A percentile compares a stretch with the other conserved stretches of the same genome.
phyloP scores from a whole-genome alignment of 1,140 invertebrate genomes.

The Reticulitermes speratus region DNA sequence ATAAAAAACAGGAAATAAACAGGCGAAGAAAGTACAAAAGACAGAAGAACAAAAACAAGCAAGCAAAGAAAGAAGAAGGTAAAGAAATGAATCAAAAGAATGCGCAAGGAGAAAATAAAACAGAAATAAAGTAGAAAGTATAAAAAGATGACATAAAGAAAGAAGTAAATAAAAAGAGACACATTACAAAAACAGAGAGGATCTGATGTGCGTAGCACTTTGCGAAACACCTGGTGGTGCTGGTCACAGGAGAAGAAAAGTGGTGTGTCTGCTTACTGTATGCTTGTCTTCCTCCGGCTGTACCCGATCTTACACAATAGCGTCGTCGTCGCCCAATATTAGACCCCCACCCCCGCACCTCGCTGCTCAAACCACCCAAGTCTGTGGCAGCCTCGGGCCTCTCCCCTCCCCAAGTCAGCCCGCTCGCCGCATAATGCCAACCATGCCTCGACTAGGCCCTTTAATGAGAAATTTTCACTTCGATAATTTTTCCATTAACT shows the following conservation, averaged over 20 bases:
- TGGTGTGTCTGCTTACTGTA: not conserved
- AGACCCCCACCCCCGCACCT: not conserved
- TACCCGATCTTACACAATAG: slow-evolving; percentile 25
- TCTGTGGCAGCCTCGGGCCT: not conserved
- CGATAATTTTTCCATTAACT: slow-evolving; percentile 42
- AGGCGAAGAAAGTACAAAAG: too few relatives aligned
- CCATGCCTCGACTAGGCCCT: slow-evolving; percentile 31
- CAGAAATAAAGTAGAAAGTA: not conserved
- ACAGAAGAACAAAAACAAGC: too few relatives aligned
- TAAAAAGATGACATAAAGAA: not conserved
- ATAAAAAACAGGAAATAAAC: too few relatives aligned
- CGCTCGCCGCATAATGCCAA: slow-evolving; percentile 27
- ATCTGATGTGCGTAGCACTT: not conserved
- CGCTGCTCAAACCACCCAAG: not conserved
- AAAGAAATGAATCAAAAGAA: not conserved
- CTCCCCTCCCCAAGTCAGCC: not conserved
- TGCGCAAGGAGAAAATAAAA: not conserved
- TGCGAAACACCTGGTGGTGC: not conserved
- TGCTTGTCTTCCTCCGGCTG: slow-evolving; percentile 12
- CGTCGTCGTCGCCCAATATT: slow-evolving; percentile 22
- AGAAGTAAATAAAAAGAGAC: not conserved
- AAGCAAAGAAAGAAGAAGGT: too few relatives aligned
- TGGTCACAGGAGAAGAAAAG: not conserved
- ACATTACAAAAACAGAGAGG: not conserved
- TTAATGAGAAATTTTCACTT: slow-evolving; percentile 41